Evolutionary conservation across 1,140 invertebrate genomes (phyloP).

Genomic region (Fopius arisanus): DNA sequence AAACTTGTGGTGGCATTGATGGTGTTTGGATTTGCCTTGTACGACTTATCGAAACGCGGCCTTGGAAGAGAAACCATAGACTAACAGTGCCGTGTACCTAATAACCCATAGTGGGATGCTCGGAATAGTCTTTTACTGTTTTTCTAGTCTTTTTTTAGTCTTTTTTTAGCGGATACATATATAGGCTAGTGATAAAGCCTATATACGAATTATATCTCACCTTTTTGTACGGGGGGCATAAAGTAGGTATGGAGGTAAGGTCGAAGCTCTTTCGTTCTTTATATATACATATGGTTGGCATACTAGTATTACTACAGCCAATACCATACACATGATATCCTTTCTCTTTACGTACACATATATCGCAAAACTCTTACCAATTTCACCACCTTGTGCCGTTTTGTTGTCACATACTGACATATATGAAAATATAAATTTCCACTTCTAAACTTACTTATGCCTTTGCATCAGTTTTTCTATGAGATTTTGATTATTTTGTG

Average conservation of each 20-base stretch:
- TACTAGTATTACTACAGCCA: slow-evolving; percentile 2
- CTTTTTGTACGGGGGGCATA: slow-evolving; percentile 27
- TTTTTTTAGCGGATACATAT: neutral
- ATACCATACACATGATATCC: neutral
- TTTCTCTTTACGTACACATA: neutral
- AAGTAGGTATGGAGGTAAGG: slow-evolving; percentile 59
- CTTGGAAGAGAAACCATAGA: slow-evolving; percentile 44
- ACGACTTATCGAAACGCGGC: slow-evolving; percentile 26
- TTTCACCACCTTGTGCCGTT: too few relatives aligned
- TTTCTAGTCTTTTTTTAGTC: neutral
- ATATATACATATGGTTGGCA: neutral
- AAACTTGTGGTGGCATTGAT: neutral
- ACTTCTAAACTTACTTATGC: too few relatives aligned
- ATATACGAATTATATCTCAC: neutral
- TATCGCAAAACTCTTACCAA: too few relatives aligned
- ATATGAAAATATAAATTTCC: too few relatives aligned
- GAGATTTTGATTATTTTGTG: too few relatives aligned
- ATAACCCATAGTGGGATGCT: slow-evolving; percentile 34
- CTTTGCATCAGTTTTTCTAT: too few relatives aligned
- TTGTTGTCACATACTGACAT: too few relatives aligned
- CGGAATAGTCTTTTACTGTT: neutral
- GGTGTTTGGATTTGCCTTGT: neutral
- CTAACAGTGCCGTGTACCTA: slow-evolving; percentile 43
- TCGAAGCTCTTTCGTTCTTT: slow-evolving; percentile 43
- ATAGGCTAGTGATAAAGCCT: too few relatives aligned